phyloP scores from a whole-genome alignment of 2,113 vertebrate species.

The Tympanuchus pallidicinctus region DNA sequence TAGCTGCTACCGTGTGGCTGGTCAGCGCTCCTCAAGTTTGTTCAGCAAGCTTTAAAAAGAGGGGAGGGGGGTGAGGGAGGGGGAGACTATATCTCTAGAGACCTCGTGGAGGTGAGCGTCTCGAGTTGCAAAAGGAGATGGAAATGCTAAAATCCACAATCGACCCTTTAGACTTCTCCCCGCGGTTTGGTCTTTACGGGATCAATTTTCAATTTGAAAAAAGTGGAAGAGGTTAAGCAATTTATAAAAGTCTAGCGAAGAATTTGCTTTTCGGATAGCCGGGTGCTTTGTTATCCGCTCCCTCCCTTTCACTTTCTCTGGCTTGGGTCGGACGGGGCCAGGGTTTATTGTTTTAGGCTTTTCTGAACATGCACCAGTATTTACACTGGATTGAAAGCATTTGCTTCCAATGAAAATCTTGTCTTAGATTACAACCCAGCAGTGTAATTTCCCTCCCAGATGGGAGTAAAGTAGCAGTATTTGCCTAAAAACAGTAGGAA shows the following conservation, averaged over 20 bases:
- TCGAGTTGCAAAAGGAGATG: slow-evolving; percentile 88
- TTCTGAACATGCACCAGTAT: slow-evolving; percentile 97
- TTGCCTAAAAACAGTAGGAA: slow-evolving; percentile 97
- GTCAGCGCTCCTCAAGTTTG: slow-evolving; percentile 77
- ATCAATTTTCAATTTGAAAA: slow-evolving; percentile 79
- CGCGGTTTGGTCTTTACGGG: slow-evolving; percentile 76
- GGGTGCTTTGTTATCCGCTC: slow-evolving; percentile 72
- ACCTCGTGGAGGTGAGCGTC: slow-evolving; percentile 85
- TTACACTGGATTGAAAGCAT: slow-evolving; percentile 99
- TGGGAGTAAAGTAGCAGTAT: slow-evolving; percentile 89
- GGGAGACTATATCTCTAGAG: slow-evolving; percentile 80
- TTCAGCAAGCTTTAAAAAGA: slow-evolving; percentile 76
- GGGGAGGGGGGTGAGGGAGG: background rate
- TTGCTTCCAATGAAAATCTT: slow-evolving; percentile 99
- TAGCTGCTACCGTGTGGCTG: slow-evolving; percentile 79
- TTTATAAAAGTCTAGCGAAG: slow-evolving; percentile 78
- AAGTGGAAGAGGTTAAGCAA: slow-evolving; percentile 82
- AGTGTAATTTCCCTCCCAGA: slow-evolving; percentile 90
- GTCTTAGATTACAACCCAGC: slow-evolving; percentile 98
- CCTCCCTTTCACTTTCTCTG: slow-evolving; percentile 84
- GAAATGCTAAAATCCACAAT: slow-evolving; percentile 88
- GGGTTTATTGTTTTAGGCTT: slow-evolving; percentile 99
- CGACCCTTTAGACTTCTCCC: slow-evolving; percentile 79
- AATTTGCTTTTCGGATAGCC: slow-evolving; percentile 74
- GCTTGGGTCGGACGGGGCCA: slow-evolving; percentile 87